Percentiles rank a stretch among this genome's conserved stretches.
Evolutionary conservation across 2,797 vertebrate species (phyloP).

Genomic region (Platyrinchus mystaceus): DNA sequence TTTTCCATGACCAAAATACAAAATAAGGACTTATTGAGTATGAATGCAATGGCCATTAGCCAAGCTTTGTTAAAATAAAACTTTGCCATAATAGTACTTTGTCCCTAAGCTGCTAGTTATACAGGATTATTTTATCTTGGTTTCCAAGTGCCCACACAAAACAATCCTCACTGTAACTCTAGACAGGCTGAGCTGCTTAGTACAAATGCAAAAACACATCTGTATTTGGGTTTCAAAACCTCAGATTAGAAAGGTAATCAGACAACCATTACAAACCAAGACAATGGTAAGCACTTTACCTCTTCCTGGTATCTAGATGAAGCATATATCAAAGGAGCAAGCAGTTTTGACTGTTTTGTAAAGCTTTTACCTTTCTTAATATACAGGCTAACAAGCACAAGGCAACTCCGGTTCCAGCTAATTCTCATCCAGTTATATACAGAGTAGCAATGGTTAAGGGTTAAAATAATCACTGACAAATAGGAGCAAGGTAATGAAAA

Average conservation of each 20-base stretch:
- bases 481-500: not conserved
- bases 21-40: not conserved
- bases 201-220: not conserved
- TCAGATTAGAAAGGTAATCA: constrained; percentile 5
- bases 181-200: not conserved
- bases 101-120: not conserved
- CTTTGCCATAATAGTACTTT: not conserved
- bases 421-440: not conserved
- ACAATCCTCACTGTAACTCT: not conserved
- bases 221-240: not conserved
- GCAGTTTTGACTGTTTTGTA: not conserved
- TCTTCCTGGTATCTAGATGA: not conserved
- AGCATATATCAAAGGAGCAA: not conserved
- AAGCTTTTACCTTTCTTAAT: not conserved
- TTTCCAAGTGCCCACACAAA: constrained; percentile 15
- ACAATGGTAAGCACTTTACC: not conserved
- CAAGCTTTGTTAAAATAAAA: not conserved
- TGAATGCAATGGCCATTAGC: not conserved
- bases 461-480: not conserved
- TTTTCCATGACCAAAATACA: constrained; percentile 9
- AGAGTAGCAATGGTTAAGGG: not conserved
- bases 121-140: not conserved
- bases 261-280: not conserved
- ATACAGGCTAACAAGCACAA: not conserved
- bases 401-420: not conserved